These are phyloP conservation scores for Ispidina lecontei DNA, from an alignment of 2,797 vertebrate species.

Conservation along the genomic window DNA sequence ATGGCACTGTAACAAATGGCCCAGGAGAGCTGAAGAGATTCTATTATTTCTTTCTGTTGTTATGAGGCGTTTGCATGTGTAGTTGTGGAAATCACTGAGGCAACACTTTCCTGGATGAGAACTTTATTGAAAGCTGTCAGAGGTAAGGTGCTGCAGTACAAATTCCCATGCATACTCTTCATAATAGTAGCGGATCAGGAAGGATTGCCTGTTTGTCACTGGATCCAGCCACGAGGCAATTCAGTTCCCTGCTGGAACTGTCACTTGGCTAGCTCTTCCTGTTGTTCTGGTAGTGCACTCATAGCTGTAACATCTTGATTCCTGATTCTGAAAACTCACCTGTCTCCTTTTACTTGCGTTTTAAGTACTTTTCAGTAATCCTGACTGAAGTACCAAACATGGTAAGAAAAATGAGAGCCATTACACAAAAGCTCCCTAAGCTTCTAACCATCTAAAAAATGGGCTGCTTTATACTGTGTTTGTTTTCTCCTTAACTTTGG, in stretches of 20 bases:
- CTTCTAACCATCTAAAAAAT: background rate
- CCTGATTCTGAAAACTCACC: background rate
- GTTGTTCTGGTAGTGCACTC: background rate
- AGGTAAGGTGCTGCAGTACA: background rate
- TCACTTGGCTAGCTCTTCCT: background rate
- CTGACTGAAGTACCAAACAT: background rate
- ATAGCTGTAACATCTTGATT: background rate
- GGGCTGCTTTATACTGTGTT: background rate
- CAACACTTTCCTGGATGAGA: background rate
- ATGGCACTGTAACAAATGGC: background rate
- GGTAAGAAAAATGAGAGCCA: background rate
- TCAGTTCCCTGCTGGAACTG: background rate
- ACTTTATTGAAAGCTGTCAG: background rate
- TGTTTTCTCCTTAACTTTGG: background rate
- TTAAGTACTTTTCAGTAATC: background rate
- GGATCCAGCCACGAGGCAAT: background rate
- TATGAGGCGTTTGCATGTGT: background rate
- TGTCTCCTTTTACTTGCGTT: background rate
- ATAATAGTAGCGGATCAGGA: background rate
- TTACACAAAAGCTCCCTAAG: background rate
- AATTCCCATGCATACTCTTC: background rate
- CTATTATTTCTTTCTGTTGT: background rate
- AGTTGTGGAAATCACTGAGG: background rate
- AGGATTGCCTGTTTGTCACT: background rate
- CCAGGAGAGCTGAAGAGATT: background rate